These are phyloP conservation scores for Pampusana beccarii DNA, from an alignment of 2,113 vertebrate species.

Conservation along the genomic window DNA sequence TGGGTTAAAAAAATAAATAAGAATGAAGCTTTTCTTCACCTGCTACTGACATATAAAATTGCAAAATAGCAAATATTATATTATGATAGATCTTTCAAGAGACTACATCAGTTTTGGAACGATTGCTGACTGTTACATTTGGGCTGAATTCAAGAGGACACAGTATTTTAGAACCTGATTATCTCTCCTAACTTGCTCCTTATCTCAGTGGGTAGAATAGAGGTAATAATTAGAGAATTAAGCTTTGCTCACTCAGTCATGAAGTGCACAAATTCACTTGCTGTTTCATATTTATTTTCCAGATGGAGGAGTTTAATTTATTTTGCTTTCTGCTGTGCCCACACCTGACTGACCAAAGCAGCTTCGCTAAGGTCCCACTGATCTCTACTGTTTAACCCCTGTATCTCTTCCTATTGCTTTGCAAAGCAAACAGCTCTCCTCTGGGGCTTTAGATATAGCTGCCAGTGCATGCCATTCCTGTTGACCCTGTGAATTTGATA, in stretches of 20 bases:
- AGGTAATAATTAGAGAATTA: constrained; percentile 77
- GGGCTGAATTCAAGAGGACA: constrained; percentile 53
- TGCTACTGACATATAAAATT: neutral
- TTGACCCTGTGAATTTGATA: neutral
- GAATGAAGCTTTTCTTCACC: neutral
- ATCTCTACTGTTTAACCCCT: constrained; percentile 21
- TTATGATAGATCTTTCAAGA: constrained; percentile 19
- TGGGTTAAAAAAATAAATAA: neutral
- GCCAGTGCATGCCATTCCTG: neutral
- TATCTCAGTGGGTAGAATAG: constrained; percentile 71
- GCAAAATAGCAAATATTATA: neutral
- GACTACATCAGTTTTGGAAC: neutral
- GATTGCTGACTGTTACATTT: constrained; percentile 52
- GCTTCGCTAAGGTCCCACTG: constrained; percentile 1
- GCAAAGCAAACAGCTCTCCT: neutral
- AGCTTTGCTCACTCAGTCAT: constrained; percentile 63
- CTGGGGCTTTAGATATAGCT: neutral
- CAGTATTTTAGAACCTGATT: constrained; percentile 68
- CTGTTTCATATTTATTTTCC: constrained; percentile 77
- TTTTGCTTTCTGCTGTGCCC: constrained; percentile 66
- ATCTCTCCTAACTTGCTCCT: constrained; percentile 70
- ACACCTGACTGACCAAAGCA: constrained; percentile 53
- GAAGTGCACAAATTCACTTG: constrained; percentile 63
- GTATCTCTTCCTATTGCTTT: neutral
- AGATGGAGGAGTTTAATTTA: constrained; percentile 76